These are phyloP conservation scores for Diadegma fenestrale DNA, from an alignment of 2,888 invertebrate species.

Conservation along the genomic window DNA sequence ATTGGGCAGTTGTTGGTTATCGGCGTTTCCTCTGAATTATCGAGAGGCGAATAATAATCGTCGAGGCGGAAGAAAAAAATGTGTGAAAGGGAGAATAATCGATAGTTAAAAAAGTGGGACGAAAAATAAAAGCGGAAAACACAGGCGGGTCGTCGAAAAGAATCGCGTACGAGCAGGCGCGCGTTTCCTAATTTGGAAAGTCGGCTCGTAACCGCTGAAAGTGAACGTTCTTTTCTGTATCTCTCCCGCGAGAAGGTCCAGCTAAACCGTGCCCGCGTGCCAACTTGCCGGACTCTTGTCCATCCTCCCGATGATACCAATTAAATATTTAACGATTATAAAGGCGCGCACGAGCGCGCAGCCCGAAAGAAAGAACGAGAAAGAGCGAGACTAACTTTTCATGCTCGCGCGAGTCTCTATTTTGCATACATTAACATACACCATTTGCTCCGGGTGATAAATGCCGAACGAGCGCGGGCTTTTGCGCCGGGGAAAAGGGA, in stretches of 20 bases:
- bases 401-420: constrained; percentile 22
- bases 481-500: background rate
- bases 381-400: constrained; percentile 34
- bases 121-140: constrained; percentile 31
- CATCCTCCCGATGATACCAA: constrained; percentile 66
- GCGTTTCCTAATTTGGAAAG: constrained; percentile 71
- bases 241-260: background rate
- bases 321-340: constrained; percentile 71
- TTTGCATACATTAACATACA: constrained; percentile 66
- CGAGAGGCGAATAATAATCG: background rate
- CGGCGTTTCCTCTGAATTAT: no score
- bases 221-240: constrained; percentile 40
- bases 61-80: no score
- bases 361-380: constrained; percentile 6
- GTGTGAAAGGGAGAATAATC: no score
- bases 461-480: background rate
- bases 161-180: background rate
- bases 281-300: background rate
- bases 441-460: constrained; percentile 31
- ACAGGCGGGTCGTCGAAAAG: constrained; percentile 3
- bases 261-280: constrained; percentile 44
- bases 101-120: background rate
- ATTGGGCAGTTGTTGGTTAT: background rate
- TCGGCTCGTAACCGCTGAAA: constrained; percentile 45
- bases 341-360: no score